Conservation (phyloP, 64 coral and sea anemone species). For the Porites lutea region DNA sequence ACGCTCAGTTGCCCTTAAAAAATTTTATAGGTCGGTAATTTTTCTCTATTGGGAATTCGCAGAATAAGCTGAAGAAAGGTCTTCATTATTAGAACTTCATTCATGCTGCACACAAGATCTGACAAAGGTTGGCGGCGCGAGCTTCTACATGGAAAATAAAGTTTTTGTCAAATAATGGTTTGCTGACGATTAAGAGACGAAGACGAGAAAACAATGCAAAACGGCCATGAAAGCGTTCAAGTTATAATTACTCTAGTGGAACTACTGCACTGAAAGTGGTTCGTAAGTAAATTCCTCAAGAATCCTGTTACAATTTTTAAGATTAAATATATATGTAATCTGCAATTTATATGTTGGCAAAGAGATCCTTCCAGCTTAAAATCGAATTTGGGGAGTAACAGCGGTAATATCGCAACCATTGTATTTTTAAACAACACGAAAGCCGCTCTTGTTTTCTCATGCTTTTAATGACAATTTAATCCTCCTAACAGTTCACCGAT, state of each 20-base stretch:
- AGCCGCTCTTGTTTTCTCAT: background rate
- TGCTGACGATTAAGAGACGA: background rate
- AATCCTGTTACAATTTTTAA: background rate
- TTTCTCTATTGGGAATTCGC: background rate
- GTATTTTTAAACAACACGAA: background rate
- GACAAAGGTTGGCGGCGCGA: background rate
- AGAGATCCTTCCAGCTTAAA: background rate
- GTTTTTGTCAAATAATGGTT: background rate
- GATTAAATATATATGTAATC: background rate
- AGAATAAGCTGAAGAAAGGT: background rate
- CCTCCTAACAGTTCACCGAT: slow-evolving; percentile 28
- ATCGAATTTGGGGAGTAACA: slow-evolving; percentile 1
- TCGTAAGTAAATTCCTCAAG: background rate
- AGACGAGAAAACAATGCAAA: background rate
- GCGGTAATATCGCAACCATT: background rate
- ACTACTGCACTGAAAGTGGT: slow-evolving; percentile 5
- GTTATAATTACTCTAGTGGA: background rate
- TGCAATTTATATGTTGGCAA: background rate
- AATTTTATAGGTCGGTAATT: background rate
- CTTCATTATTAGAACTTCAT: background rate
- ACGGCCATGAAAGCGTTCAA: background rate
- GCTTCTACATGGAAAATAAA: slow-evolving; percentile 3
- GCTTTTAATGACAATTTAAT: background rate
- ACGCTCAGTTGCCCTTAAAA: background rate
- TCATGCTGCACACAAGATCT: background rate